Evolutionary conservation across 2,797 vertebrate species (phyloP), one percentile per base, ranked within the genome.

Genomic region (Pogonophryne albipinna): DNA sequence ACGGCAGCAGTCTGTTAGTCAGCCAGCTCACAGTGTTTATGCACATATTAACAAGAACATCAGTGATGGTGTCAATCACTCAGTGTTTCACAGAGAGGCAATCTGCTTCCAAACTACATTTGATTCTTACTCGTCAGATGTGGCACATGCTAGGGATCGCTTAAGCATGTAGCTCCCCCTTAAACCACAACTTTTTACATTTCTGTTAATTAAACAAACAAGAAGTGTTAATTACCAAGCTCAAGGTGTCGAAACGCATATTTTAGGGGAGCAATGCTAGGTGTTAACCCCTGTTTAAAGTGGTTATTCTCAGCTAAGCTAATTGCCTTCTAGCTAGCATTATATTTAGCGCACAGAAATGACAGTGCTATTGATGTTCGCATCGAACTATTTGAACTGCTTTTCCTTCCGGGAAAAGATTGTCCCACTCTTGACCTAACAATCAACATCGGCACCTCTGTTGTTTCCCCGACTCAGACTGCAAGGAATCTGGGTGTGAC

Each of bases 1-100:
- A 76, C 3, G 50, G 78, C 87, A 75, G 71, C 72, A 80, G 70
- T 76, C 82, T 89, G 87, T 82, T 73, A 57, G 75, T 84, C 78
- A 74, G 85, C 70, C 72, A 82, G 79, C 85, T 79, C 58, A 14
- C 68, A 58, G 69, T 69, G 77, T 92, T 93, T 86, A 91, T 80
- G 78, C 73, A 87, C 81, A 76, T 75, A 85, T 87, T 90, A 93
- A 91, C 85, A 79, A 80, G 56, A 80, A 65, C 67, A 78, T 90
- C 72, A 62, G 72, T 46, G 74, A 76, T 74, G 74, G 66, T 86
- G 89, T 87, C 83, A 78, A 77, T 90, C 86, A 67, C 76, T 76
- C 45, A 59, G 45, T 57, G 70, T 79, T 76, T 82, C 74, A 84
- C 10, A 20, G 20, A 79, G 55, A 78, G 50, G 38, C 52, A 41